Base-by-base conservation (phyloP, 2,797 vertebrate species). In the Sparus aurata region DNA sequence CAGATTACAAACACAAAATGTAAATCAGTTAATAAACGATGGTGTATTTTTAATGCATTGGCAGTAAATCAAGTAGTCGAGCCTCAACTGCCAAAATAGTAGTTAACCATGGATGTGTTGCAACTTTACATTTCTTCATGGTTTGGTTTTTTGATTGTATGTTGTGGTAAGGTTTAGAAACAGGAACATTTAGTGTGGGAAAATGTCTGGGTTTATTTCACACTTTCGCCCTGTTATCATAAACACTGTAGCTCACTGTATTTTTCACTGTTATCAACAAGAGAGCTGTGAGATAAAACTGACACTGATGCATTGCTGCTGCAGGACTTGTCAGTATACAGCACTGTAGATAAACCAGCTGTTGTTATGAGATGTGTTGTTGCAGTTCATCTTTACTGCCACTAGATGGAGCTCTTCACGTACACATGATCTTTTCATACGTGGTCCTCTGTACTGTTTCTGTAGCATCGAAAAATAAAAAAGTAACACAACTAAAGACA, bases 361-460 rank as follows among this genome's bases (percentile, higher is more conserved):
- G 34, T 12, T 16, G 16, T 34, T 17, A 43, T 3, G 25, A 62
- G 20, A 3, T 3, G 13, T 3, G 17, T 12, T 38, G 50, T 46
- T 43, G 34, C 20, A 60, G 25, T 75, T 67, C 17, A 17, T 2
- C 4, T 6, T 4, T 7, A 10, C 10, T 12, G 46, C 77, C 91
- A 85, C 85, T 54, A 87, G 89, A 46, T 80, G 69, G 18, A 1
- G 67, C 1, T 2, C 10, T 79, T 52, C 8, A 1, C 5, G 7
- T 13, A 70, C 20, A 30, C 13, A 49, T 60, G n/a, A n/a, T n/a
- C n/a, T n/a, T n/a, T n/a, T n/a, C n/a, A n/a, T n/a, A n/a, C n/a
- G n/a, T n/a, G n/a, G n/a, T n/a, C 34, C 34, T 4, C 5, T 18
- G 45, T 17, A 15, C 12, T 17, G 5, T 15, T 68, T 30, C 38